Conservation (phyloP, 2,113 vertebrate genomes). For the Paratilapia polleni region DNA sequence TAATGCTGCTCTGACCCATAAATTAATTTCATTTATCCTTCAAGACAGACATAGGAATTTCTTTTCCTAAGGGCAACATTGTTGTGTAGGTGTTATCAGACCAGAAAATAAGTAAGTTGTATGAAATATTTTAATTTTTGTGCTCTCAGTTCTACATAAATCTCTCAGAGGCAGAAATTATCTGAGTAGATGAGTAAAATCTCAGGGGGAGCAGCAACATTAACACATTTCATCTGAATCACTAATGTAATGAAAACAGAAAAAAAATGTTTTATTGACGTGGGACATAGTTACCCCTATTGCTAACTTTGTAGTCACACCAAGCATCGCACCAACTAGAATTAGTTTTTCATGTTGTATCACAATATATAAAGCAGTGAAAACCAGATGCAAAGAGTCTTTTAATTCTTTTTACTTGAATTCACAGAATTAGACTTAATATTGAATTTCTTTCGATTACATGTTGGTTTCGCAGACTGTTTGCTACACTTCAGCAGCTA, state of each 20-base stretch:
- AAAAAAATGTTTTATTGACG: not conserved
- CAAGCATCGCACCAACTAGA: not conserved
- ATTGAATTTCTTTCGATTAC: not conserved
- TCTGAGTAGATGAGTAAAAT: not conserved
- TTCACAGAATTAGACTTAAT: not conserved
- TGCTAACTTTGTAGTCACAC: not conserved
- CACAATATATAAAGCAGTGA: not conserved
- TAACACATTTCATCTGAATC: not conserved
- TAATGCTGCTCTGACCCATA: not conserved
- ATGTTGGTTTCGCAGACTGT: not conserved
- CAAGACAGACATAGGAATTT: not conserved
- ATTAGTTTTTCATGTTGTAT: not conserved
- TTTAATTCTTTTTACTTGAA: not conserved
- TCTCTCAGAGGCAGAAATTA: constrained; percentile 23
- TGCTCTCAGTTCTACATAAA: not conserved
- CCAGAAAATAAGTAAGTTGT: no score
- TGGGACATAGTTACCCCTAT: not conserved
- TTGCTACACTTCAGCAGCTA: not conserved
- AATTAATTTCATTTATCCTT: not conserved
- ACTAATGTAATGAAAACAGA: not conserved
- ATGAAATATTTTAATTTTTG: not conserved
- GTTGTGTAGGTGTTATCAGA: not conserved
- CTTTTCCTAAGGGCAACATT: not conserved
- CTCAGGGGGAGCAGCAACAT: not conserved
- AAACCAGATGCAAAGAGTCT: not conserved